Evolutionary conservation across 2,888 invertebrate genomes (phyloP), one percentile per base, ranked within the genome.

Genomic region (Microctonus aethiopoides): DNA sequence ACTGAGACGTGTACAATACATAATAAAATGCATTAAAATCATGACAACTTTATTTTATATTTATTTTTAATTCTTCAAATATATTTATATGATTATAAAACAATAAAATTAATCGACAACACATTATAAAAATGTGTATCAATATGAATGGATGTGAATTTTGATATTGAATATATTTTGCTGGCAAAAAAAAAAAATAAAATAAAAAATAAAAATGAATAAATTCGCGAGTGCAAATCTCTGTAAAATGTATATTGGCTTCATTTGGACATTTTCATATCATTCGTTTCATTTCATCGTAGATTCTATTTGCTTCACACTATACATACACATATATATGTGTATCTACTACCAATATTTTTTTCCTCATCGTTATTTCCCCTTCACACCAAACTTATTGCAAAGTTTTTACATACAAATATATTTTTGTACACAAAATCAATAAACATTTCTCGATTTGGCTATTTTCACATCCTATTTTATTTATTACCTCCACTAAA

Each of bases 181-280:
- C n/a, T n/a, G n/a, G n/a, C n/a, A n/a, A n/a, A n/a, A n/a, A n/a
- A n/a, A n/a, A n/a, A n/a, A n/a, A n/a, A n/a, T n/a, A n/a, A n/a
- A n/a, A n/a, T n/a, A n/a, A 1, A 46, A 16, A 16, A 4, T 16
- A 16, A 46, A 76, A 78, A 73, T 74, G 77, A 74, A 73, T 71
- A 68, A 66, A 34, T 61, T 60, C 36, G 46, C 61, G 60, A 69
- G 54, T 52, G 60, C 57, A 65, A 24, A 67, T 63, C 56, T 39
- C 54, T 64, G 52, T 69, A 64, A 65, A 65, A 70, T 57, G 36
- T 77, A 84, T 84, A 85, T 86, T 86, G 85, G 85, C 85, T 82
- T 85, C 84, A 84, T 86, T 85, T 85, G 81, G 83, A 84, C 83
- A 83, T 84, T 83, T 84, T 84, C 57, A 81, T 84, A 84, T 85